These are phyloP conservation scores for Criorhina ranunculi DNA, from an alignment of 2,888 invertebrate genomes.

Conservation along the genomic window DNA sequence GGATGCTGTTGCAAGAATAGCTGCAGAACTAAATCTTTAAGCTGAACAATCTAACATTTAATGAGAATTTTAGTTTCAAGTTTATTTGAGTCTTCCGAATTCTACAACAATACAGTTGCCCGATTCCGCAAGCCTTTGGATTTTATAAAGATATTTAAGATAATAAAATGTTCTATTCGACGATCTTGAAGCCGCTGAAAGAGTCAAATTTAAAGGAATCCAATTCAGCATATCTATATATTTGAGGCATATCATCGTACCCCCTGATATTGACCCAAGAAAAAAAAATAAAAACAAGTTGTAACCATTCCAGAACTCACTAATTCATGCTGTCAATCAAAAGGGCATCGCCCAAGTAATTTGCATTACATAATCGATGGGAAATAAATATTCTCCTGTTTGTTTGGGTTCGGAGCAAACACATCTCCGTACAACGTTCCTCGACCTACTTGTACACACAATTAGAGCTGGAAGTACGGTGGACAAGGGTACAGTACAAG, in stretches of 20 bases:
- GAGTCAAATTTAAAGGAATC: too few relatives aligned
- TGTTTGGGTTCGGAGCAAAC: constrained; percentile 34
- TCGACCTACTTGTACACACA: constrained; percentile 36
- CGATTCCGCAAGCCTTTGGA: too few relatives aligned
- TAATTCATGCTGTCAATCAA: constrained; percentile 80
- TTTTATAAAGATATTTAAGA: too few relatives aligned
- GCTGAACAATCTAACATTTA: too few relatives aligned
- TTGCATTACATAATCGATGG: constrained; percentile 81
- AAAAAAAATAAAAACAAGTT: not conserved
- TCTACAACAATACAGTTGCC: too few relatives aligned
- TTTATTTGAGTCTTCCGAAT: too few relatives aligned
- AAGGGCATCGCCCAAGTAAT: constrained; percentile 78
- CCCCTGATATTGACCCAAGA: constrained; percentile 3
- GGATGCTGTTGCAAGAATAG: too few relatives aligned
- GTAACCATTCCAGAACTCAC: constrained; percentile 21
- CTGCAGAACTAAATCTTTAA: too few relatives aligned
- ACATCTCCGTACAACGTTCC: constrained; percentile 1
- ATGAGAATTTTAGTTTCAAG: too few relatives aligned
- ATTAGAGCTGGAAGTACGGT: constrained; percentile 12
- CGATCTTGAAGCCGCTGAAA: too few relatives aligned
- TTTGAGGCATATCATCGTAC: not conserved
- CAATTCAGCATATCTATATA: too few relatives aligned
- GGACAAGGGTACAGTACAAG: constrained; percentile 18
- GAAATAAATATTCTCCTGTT: constrained; percentile 74
- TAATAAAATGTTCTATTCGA: too few relatives aligned